Evolutionary conservation across 2,113 vertebrate species (phyloP), one percentile per base, ranked within the genome.

Genomic region (Tragelaphus scriptus): DNA sequence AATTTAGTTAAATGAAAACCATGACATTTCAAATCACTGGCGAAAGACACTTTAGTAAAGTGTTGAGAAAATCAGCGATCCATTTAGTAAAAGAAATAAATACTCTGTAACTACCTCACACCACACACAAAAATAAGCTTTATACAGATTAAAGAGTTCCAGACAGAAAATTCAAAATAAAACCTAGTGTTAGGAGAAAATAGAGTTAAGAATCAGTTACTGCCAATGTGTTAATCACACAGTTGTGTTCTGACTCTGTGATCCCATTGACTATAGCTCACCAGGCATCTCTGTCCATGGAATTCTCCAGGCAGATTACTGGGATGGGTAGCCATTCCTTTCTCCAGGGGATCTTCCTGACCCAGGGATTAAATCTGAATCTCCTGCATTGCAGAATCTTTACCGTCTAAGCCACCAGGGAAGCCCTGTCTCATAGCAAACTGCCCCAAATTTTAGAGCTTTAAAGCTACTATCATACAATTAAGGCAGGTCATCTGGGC

Each of bases 1-100:
- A 68, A 95, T 88, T 88, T 61, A 75, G 23, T 85, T 94, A 44
- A 75, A 58, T 85, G 47, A 95, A 94, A 96, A 85, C 91, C 92
- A 93, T 47, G 40, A 26, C 82, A 75, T 95, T 91, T 85, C 68
- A 93, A 91, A 91, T 68, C 28, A 28, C 68, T 82, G 47, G 21
- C 19, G 44, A 94, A 95, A 85, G 88, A 92, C 86, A 93, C 13
- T 36, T 86, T 30, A 75, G 21, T n/a, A 56, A 12, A 79, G 19
- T 63, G 32, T 85, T 86, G 23, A 84, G 58, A 85, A 95, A 95
- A 87, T 30, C 36, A 11, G n/a, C 19, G 40, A n/a, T 21, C 53
- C 14, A 51, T 55, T 61, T 68, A 94, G n/a, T 16, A 94, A 85
- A 85, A 90, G n/a, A 90, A 95, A 89, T 65, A 95, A 93, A 77